Base-by-base conservation (phyloP, 2,797 vertebrate genomes). In the Coccyzus lansbergi region DNA sequence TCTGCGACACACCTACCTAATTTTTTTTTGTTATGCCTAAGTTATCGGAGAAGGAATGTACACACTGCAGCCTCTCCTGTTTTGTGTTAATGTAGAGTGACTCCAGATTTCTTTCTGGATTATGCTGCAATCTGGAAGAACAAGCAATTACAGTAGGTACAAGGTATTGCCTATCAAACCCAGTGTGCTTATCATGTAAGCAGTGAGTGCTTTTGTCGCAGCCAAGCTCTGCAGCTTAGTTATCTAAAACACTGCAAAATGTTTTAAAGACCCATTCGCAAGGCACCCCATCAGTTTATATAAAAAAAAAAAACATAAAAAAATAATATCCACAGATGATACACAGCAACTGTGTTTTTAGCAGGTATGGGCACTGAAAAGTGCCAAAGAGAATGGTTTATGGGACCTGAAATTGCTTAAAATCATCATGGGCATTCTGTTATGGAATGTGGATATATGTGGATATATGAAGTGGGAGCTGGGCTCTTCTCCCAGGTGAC, bases 51-150 rank as follows among this genome's bases (percentile, higher is more conserved):
- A 40, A 77, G 34, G 71, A 94, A 91, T 86, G 80, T 68, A 78
- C 49, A 58, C 52, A 78, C 10, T 68, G 62, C 58, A 78, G 49
- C 40, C 65, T 88, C 89, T 94, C 60, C 56, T 92, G 71, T 67
- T 92, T 76, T 92, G 17, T 83, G 78, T 77, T 94, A 85, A 55
- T 56, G 36, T 12, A 42, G 48, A 80, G 36, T 75, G 40, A 51
- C 79, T 93, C 29, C 5, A 82, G 81, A 87, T 85, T 77, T 85
- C 74, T 88, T 86, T 81, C 62, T 76, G 60, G 69, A 93, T 95
- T 93, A 94, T 68, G 83, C 80, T 80, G 78, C 64, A 93, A 60
- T 92, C 83, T 84, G 36, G 46, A 86, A 93, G 75, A 86, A n/a
- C 78, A 75, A 94, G 75, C 20, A 77, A 91, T 76, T 90, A 83